Percentiles rank a stretch among this genome's conserved stretches.
Evolutionary conservation across 2,797 vertebrate genomes (phyloP).

Genomic region (Sebastes iracundus): DNA sequence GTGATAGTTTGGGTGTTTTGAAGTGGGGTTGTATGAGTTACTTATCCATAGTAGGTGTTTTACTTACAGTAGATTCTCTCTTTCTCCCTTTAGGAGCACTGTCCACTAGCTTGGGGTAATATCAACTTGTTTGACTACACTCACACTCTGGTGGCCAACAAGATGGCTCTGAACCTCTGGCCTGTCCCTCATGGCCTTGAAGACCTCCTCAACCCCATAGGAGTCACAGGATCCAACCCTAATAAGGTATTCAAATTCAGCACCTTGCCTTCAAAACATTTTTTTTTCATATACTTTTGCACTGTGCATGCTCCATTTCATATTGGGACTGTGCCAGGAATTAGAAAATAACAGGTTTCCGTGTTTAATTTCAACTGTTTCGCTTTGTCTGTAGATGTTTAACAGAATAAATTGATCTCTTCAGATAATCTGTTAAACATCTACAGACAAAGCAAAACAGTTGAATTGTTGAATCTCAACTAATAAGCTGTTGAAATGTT

Average conservation of each 20-base stretch:
- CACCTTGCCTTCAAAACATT: neutral
- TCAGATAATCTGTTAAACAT: too few species aligned
- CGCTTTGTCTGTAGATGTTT: too few species aligned
- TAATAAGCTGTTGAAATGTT: too few species aligned
- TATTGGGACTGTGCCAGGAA: neutral
- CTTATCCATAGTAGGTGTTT: too few species aligned
- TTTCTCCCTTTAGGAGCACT: slow-evolving; percentile 88
- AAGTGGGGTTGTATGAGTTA: too few species aligned
- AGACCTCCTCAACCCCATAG: slow-evolving; percentile 96
- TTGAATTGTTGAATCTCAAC: too few species aligned
- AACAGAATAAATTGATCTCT: too few species aligned
- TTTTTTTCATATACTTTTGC: neutral
- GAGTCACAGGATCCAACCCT: slow-evolving; percentile 96
- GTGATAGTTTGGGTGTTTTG: too few species aligned
- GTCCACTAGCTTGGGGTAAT: slow-evolving; percentile 97
- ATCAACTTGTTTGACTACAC: slow-evolving; percentile 98
- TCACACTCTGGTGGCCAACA: slow-evolving; percentile 94
- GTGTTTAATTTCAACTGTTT: neutral
- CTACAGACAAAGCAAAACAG: too few species aligned
- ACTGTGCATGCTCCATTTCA: neutral
- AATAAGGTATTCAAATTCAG: slow-evolving; percentile 86
- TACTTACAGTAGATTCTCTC: neutral
- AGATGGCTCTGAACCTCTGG: slow-evolving; percentile 98
- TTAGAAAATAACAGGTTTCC: neutral
- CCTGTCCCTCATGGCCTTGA: slow-evolving; percentile 97